Evolutionary conservation across 2,113 vertebrate species (phyloP).

Genomic region (Tichodroma muraria): DNA sequence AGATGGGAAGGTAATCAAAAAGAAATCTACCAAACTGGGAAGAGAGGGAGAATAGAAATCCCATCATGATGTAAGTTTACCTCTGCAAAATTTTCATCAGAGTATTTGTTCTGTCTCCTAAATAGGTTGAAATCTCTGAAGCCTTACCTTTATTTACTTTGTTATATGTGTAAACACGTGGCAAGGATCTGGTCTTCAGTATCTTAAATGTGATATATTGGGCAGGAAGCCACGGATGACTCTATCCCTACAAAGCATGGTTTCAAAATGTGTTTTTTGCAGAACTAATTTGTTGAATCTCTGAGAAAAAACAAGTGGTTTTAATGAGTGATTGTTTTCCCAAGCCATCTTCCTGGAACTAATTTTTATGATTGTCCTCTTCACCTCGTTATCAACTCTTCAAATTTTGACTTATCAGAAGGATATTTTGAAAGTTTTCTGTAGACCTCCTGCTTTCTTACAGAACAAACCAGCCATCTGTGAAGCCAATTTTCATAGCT

Average conservation of each 20-base stretch:
- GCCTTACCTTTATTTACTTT: not conserved
- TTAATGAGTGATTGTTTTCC: conserved; percentile 9
- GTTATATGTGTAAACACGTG: not conserved
- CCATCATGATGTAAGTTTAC: not conserved
- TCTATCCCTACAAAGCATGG: not conserved
- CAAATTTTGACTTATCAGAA: not conserved
- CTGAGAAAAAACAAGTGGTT: not conserved
- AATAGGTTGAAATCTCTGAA: not conserved
- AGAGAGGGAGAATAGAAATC: not conserved
- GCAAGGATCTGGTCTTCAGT: not conserved
- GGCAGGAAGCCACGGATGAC: not conserved
- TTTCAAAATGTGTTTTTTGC: not conserved
- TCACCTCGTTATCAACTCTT: conserved; percentile 4
- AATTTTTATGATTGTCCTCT: not conserved
- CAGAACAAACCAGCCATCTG: conserved; percentile 41
- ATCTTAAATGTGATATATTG: not conserved
- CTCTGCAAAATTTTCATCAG: not conserved
- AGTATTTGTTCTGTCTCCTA: not conserved
- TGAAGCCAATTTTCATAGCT: conserved; percentile 53
- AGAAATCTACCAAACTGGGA: not conserved
- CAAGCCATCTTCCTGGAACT: not conserved
- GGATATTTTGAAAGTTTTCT: not conserved
- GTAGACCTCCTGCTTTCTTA: conserved; percentile 22
- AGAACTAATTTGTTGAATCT: not conserved
- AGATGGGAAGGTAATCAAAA: not conserved